Evolutionary conservation across 2,888 invertebrate species (phyloP), one percentile per base, ranked within the genome.

Genomic region (Aleiodes alternator): DNA sequence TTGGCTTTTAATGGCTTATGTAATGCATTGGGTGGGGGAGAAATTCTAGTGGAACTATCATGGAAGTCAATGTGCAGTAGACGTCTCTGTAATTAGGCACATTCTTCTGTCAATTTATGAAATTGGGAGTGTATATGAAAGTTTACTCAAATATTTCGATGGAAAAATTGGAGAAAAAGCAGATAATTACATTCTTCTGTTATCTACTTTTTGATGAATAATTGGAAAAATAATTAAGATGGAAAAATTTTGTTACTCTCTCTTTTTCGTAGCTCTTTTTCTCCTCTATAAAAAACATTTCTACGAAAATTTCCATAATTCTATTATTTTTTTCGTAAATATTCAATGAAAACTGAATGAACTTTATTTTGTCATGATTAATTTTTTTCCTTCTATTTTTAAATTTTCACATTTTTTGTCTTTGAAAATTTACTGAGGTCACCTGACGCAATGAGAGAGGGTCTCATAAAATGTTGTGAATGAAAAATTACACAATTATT

Each of bases 1-100:
- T 69, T 11, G 9, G 31, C 43, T 48, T 53, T 51, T 66, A 29
- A 56, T 55, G 48, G 57, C 57, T 68, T 69, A 56, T 56, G 56
- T 69, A 73, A 73, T 48, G 34, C 72, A 14, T 12, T 34, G 8
- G 43, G 0, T 2, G 38, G 38, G 43, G 43, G 43, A 9, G 43
- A 9, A 11, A 43, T 43, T 43, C 43, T 43, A 43, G 7, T 43
- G 43, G 43, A 1, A 8, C 43, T 43, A 43, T 7, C 43, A 43
- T 43, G n/a, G 43, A 43, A 43, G 4, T 43, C 43, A 8, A 8
- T n/a, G 64, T 64, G 23, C 64, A 64, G 23, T 64, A 3, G 38
- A 31, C n/a, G 59, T 55, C 56, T 23, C 48, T 23, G 29, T 23
- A 56, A 29, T 59, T 53, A 38, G 34, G 14, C 16, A 50, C 56